Evolutionary conservation across 2,888 invertebrate species (phyloP).

Genomic region (Scelioninae gen. 2): DNA sequence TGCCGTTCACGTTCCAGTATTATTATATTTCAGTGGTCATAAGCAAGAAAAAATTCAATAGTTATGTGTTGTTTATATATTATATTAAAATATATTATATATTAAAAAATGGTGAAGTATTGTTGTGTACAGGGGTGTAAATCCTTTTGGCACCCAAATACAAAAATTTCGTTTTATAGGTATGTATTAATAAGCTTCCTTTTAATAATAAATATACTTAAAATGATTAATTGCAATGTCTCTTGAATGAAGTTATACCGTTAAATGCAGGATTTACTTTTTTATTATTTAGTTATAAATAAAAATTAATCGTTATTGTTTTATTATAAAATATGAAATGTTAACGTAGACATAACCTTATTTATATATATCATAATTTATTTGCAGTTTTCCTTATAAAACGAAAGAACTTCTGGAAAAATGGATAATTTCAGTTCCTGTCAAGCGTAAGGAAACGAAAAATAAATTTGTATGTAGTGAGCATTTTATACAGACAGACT

Average conservation of each 20-base stretch:
- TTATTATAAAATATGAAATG: too few species aligned
- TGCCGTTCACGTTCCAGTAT: too few species aligned
- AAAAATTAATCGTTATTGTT: too few species aligned
- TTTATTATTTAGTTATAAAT: neutral
- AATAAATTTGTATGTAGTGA: slow-evolving; percentile 2
- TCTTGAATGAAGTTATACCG: too few species aligned
- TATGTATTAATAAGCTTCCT: slow-evolving; percentile 16
- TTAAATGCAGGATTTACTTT: too few species aligned
- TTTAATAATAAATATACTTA: too few species aligned
- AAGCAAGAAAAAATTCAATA: too few species aligned
- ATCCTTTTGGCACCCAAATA: slow-evolving; percentile 14
- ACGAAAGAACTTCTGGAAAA: slow-evolving; percentile 5
- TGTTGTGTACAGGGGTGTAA: slow-evolving; percentile 7
- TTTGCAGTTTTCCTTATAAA: slow-evolving; percentile 9
- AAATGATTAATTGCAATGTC: too few species aligned
- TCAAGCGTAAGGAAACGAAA: neutral
- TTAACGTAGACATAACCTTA: too few species aligned
- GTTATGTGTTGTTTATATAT: too few species aligned
- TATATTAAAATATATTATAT: too few species aligned
- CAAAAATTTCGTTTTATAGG: slow-evolving; percentile 16
- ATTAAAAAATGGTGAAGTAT: slow-evolving; percentile 18
- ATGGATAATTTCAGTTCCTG: neutral
- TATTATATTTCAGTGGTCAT: too few species aligned
- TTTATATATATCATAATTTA: neutral
- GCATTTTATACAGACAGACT: neutral